Evolutionary conservation across 2,113 vertebrate species (phyloP).

Genomic region (Pluvialis apricaria): DNA sequence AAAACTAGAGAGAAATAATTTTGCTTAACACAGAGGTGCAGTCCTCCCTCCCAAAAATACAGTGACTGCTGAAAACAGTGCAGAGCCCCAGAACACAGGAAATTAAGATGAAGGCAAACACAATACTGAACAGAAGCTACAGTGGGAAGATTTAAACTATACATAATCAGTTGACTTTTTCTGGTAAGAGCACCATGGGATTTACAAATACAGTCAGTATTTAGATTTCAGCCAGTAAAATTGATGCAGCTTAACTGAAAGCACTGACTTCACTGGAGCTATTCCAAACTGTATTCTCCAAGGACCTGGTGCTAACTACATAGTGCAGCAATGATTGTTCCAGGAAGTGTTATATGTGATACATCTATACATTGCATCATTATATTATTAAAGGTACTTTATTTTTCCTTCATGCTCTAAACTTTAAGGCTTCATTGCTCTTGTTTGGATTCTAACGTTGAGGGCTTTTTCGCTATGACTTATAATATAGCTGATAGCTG

Average conservation of each 20-base stretch:
- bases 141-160: neutral
- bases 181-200: neutral
- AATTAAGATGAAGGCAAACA: neutral
- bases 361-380: neutral
- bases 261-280: neutral
- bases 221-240: neutral
- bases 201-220: neutral
- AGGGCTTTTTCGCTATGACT: neutral
- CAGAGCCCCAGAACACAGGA: neutral
- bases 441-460: neutral
- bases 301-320: neutral
- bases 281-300: neutral
- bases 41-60: fast-evolving
- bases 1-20: neutral
- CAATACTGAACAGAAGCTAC: neutral
- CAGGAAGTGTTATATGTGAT: neutral
- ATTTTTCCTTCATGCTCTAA: neutral
- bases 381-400: neutral
- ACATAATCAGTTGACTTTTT: neutral
- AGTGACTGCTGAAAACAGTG: neutral
- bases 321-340: neutral
- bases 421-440: neutral
- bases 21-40: neutral
- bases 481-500: neutral
- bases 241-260: neutral